Evolutionary conservation across 2,113 vertebrate species (phyloP).

Genomic region (Neogobius melanostomus): DNA sequence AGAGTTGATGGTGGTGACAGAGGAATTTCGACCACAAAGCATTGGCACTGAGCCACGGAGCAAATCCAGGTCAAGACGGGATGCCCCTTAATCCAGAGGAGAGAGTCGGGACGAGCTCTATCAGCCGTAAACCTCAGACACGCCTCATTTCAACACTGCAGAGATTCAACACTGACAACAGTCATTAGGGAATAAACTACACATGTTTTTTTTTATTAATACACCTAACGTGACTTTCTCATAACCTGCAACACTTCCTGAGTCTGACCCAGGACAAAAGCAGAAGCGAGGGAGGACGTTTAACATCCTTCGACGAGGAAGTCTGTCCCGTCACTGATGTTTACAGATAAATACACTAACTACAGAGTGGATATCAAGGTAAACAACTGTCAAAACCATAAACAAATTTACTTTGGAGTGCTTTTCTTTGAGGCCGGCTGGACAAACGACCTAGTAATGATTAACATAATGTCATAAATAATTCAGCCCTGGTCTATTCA

Average conservation of each 20-base stretch:
- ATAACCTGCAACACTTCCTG: slow-evolving; percentile 29
- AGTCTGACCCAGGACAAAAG: slow-evolving; percentile 17
- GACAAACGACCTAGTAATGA: too few species aligned
- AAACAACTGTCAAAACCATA: too few species aligned
- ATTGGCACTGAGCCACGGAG: slow-evolving; percentile 15
- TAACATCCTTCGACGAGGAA: neutral
- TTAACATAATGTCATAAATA: too few species aligned
- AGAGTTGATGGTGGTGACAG: neutral
- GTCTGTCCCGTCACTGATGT: slow-evolving; percentile 1
- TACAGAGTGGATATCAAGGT: neutral
- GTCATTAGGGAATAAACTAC: neutral
- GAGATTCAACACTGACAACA: neutral
- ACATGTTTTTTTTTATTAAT: neutral
- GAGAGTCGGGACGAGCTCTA: slow-evolving; percentile 37
- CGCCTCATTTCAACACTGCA: slow-evolving; percentile 16
- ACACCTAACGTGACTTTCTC: neutral
- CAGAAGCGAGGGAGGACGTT: slow-evolving; percentile 33
- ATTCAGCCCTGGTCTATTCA: too few species aligned
- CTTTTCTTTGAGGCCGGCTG: too few species aligned
- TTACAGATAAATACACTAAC: neutral
- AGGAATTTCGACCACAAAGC: slow-evolving; percentile 38
- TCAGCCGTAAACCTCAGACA: slow-evolving; percentile 48
- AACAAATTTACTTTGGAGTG: too few species aligned
- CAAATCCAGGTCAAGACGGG: slow-evolving; percentile 65
- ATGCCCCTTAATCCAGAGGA: slow-evolving; percentile 54